A percentile compares a stretch with the other conserved stretches of the same genome.
Conservation (phyloP, 2,888 invertebrate species). For the Encarsia formosa region DNA sequence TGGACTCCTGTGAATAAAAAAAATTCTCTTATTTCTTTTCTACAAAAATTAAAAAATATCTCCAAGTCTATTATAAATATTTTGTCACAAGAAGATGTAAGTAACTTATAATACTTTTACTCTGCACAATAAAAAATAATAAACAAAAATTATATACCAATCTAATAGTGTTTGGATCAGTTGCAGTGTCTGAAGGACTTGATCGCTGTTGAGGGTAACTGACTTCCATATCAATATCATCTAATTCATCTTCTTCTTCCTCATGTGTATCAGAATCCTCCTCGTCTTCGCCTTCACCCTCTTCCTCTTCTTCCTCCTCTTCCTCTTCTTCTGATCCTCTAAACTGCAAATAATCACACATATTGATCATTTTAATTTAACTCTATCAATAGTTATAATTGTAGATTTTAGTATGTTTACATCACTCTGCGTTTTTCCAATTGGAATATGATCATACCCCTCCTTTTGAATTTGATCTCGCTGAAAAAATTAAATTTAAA, state of each 20-base stretch:
- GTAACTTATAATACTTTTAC: neutral
- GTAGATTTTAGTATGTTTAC: constrained; percentile 48
- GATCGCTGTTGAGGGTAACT: constrained; percentile 49
- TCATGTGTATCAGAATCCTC: constrained; percentile 49
- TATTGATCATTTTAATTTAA: too few relatives aligned
- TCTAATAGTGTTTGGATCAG: constrained; percentile 46
- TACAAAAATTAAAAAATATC: neutral
- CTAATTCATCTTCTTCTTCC: constrained; percentile 49
- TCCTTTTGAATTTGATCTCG: constrained; percentile 43
- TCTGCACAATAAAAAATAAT: too few relatives aligned
- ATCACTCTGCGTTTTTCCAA: constrained; percentile 63
- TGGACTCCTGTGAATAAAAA: constrained; percentile 5
- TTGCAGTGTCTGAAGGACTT: constrained; percentile 45
- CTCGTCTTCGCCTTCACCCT: constrained; percentile 48
- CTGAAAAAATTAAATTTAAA: constrained; percentile 35
- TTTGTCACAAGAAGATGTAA: neutral
- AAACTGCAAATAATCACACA: constrained; percentile 30
- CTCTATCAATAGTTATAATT: too few relatives aligned
- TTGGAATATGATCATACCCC: constrained; percentile 57
- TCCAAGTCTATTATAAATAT: neutral
- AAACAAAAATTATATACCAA: too few relatives aligned
- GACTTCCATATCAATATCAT: constrained; percentile 50
- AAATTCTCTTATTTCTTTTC: neutral
- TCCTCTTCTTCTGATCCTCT: constrained; percentile 43
- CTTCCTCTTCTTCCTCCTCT: constrained; percentile 48